phyloP scores from a whole-genome alignment of 1,140 invertebrate genomes.

The Drosophila bifasciata region DNA sequence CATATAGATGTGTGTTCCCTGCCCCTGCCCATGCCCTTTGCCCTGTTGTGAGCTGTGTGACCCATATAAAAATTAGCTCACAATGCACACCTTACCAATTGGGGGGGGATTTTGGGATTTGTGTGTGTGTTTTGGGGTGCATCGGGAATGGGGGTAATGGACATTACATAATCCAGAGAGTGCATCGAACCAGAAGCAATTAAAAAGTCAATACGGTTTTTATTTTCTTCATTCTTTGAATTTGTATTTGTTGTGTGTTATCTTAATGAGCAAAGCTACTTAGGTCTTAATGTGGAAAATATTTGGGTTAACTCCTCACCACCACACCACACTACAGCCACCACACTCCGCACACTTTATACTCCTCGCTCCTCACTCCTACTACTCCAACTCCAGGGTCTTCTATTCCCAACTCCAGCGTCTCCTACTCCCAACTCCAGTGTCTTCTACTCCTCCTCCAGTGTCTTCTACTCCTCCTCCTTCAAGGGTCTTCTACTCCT shows the following conservation, averaged over 20 bases:
- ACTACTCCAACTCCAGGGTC: too few relatives aligned
- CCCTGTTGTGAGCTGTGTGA: too few relatives aligned
- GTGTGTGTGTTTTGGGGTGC: background rate
- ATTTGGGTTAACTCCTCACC: conserved; percentile 57
- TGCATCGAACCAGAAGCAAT: conserved; percentile 30
- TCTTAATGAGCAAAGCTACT: conserved; percentile 73
- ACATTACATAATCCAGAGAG: conserved; percentile 58
- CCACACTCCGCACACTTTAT: too few relatives aligned
- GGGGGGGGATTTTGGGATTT: background rate
- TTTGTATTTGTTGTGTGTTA: conserved; percentile 23
- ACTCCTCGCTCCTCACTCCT: too few relatives aligned
- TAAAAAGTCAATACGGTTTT: conserved; percentile 53
- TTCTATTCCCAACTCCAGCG: too few relatives aligned
- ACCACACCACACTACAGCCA: too few relatives aligned
- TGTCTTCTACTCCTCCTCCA: too few relatives aligned
- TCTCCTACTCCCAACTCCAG: background rate
- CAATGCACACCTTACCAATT: conserved; percentile 56
- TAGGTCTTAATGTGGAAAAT: conserved; percentile 66
- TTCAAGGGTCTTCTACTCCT: too few relatives aligned
- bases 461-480: too few relatives aligned
- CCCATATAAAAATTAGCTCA: conserved; percentile 52
- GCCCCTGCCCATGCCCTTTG: background rate
- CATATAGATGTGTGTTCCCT: conserved; percentile 25
- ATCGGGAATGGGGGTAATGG: conserved; percentile 15
- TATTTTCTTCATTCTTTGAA: background rate